phyloP scores from a whole-genome alignment of 2,888 invertebrate species.

The Hymenopus coronatus region DNA sequence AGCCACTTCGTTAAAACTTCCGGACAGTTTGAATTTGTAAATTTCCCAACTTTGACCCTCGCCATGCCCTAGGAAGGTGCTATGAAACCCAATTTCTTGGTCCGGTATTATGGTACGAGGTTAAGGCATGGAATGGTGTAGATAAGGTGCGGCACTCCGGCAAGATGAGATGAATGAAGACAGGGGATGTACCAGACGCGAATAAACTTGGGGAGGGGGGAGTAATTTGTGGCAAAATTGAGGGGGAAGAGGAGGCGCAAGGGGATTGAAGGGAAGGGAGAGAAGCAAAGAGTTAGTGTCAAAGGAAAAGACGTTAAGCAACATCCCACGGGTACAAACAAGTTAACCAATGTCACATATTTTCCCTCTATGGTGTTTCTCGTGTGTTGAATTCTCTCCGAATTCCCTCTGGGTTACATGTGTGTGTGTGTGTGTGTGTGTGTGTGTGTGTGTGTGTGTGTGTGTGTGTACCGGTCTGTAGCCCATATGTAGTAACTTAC shows the following conservation, averaged over 20 bases:
- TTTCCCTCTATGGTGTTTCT: not conserved
- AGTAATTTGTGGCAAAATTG: not conserved
- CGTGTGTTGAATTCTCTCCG: not conserved
- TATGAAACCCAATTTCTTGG: not conserved
- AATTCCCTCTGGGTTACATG: not conserved
- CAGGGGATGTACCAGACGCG: not conserved
- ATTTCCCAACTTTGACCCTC: not conserved
- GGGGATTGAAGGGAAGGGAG: not conserved
- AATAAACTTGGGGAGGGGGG: not conserved
- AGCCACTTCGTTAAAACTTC: not conserved
- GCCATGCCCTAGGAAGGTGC: not conserved
- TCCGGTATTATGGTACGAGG: not conserved
- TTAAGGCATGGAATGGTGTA: not conserved
- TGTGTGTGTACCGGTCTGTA: not conserved
- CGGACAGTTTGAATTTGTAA: not conserved
- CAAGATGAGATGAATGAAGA: not conserved
- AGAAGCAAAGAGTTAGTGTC: not conserved
- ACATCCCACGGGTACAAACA: not conserved
- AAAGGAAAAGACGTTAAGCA: not conserved
- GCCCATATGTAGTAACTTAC: not conserved
- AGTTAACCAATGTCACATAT: not conserved
- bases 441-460: not conserved
- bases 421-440: not conserved
- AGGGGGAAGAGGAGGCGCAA: not conserved
- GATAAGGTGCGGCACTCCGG: not conserved